These are phyloP conservation scores for Lutraria lutraria DNA, from an alignment of 2,888 invertebrate species.

Conservation along the genomic window DNA sequence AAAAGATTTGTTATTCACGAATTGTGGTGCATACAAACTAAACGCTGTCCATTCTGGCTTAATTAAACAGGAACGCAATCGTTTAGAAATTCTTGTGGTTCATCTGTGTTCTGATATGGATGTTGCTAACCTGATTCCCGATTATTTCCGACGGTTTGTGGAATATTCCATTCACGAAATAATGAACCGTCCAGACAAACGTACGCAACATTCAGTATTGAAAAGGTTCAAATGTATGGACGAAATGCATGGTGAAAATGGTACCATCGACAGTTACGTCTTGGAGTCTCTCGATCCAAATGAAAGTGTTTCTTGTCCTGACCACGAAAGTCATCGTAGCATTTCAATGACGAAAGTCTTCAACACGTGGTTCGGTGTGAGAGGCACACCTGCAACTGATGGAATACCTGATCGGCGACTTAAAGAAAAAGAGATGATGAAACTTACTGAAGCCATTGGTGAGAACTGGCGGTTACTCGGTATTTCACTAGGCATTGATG, in stretches of 20 bases:
- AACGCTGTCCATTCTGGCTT: constrained; percentile 44
- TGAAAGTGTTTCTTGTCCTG: constrained; percentile 10
- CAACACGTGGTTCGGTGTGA: not conserved
- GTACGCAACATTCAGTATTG: not conserved
- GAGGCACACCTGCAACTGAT: not conserved
- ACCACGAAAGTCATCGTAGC: constrained; percentile 13
- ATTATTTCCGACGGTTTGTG: constrained; percentile 25
- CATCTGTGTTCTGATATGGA: not conserved
- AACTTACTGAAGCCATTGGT: not conserved
- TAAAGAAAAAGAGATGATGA: not conserved
- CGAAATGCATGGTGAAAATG: constrained; percentile 20
- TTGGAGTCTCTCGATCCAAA: not conserved
- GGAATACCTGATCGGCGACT: not conserved
- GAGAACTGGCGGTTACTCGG: constrained; percentile 9
- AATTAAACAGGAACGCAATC: not conserved
- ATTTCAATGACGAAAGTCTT: not conserved
- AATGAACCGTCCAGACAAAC: not conserved
- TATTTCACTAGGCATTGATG: not conserved
- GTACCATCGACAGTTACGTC: not conserved
- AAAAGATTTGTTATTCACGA: constrained; percentile 20
- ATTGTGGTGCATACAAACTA: constrained; percentile 30
- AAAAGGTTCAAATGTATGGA: constrained; percentile 28
- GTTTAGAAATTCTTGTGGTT: constrained; percentile 33
- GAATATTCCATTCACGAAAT: constrained; percentile 22
- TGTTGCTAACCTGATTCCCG: not conserved